These are phyloP conservation scores for Tanytarsus gracilentus DNA, from an alignment of 2,888 invertebrate species.

Conservation along the genomic window DNA sequence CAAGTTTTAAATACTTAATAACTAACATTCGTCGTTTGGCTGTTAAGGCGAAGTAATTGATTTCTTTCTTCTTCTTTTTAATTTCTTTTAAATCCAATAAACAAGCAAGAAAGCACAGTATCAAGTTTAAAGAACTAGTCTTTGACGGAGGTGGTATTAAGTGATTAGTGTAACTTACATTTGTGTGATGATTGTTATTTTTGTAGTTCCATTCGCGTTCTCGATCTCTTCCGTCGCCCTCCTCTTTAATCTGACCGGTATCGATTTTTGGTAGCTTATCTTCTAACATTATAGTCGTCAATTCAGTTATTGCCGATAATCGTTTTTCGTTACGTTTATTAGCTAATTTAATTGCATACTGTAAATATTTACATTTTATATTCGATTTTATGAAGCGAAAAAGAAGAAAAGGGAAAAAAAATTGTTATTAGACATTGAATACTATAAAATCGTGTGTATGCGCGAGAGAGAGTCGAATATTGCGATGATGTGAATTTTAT, in stretches of 20 bases:
- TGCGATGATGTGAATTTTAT: not conserved
- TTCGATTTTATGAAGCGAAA: conserved; percentile 26
- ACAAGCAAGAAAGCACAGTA: too few relatives aligned
- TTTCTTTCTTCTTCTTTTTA: too few relatives aligned
- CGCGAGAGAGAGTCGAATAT: not conserved
- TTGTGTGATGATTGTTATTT: conserved; percentile 32
- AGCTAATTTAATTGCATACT: conserved; percentile 52
- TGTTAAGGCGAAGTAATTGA: too few relatives aligned
- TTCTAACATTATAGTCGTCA: conserved; percentile 48
- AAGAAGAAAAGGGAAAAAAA: conserved; percentile 29
- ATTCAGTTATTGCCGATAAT: conserved; percentile 43
- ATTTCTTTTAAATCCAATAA: too few relatives aligned
- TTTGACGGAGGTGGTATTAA: too few relatives aligned
- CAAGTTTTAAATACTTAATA: conserved; percentile 7
- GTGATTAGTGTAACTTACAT: conserved; percentile 10
- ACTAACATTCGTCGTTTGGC: too few relatives aligned
- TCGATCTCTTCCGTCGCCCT: conserved; percentile 36
- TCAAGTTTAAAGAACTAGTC: not conserved
- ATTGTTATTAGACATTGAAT: conserved; percentile 13
- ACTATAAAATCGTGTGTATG: not conserved
- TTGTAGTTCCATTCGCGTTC: conserved; percentile 35
- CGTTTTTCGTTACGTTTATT: conserved; percentile 52
- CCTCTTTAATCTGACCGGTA: conserved; percentile 47
- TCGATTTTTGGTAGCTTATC: conserved; percentile 50
- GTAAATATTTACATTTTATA: conserved; percentile 29